Evolutionary conservation across 2,888 invertebrate genomes (phyloP).

Genomic region (Hyppa rectilinea): DNA sequence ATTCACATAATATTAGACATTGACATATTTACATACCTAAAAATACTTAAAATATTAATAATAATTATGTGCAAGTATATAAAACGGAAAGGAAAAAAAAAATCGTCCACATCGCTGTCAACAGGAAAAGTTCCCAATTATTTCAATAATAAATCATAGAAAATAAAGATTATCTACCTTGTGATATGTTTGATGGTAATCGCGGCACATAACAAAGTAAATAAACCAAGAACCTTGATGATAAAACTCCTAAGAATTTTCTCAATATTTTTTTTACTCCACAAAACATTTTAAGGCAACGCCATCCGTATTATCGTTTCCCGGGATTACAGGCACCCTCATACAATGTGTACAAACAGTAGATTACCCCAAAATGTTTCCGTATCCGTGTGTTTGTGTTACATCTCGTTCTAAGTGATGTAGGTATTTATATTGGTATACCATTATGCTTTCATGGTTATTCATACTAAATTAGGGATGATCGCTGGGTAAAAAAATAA

Average conservation of each 20-base stretch:
- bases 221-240: neutral
- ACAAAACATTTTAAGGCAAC: neutral
- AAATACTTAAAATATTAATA: no score
- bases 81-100: no score
- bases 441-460: neutral
- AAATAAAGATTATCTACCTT: no score
- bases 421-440: neutral
- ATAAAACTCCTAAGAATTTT: neutral
- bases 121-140: no score
- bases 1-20: no score
- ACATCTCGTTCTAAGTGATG: neutral
- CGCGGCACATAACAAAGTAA: neutral
- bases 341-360: neutral
- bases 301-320: neutral
- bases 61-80: no score
- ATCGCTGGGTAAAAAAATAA: no score
- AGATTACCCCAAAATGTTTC: neutral
- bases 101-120: no score
- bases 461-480: neutral
- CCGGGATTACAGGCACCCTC: neutral
- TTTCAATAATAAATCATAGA: no score
- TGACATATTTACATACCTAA: no score
- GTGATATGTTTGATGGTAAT: neutral
- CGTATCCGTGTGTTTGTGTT: neutral
- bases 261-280: neutral